Percentiles rank a stretch among this genome's conserved stretches.
Conservation (phyloP, 2,888 invertebrate genomes). For the Troilus luridus region DNA sequence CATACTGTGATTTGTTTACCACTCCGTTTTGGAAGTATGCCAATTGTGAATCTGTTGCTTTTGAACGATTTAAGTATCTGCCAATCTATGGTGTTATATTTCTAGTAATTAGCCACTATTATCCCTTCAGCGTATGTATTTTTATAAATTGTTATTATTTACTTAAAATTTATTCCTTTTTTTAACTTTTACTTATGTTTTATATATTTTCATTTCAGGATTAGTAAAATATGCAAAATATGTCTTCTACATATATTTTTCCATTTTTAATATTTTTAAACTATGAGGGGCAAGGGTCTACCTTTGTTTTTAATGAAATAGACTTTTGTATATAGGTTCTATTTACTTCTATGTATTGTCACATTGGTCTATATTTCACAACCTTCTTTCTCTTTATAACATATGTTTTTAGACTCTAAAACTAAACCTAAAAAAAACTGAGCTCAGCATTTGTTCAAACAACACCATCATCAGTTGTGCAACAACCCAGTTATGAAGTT, state of each 20-base stretch:
- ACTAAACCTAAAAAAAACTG: no score
- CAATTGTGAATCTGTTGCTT: constrained; percentile 75
- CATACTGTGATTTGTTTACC: constrained; percentile 84
- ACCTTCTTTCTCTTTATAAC: no score
- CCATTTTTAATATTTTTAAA: background rate
- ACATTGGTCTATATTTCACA: no score
- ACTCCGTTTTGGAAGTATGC: constrained; percentile 71
- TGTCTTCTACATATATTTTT: background rate
- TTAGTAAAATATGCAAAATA: background rate
- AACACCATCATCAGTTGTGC: no score
- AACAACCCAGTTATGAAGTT: no score
- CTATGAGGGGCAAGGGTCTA: background rate
- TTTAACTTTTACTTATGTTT: background rate
- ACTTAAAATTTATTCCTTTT: background rate
- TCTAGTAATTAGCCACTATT: constrained; percentile 74
- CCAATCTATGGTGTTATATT: constrained; percentile 79
- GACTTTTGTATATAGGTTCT: background rate
- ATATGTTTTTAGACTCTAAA: no score
- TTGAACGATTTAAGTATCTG: constrained; percentile 78
- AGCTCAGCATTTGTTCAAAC: no score
- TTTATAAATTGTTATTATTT: background rate
- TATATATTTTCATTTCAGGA: background rate
- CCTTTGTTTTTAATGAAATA: background rate
- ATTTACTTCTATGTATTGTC: no score
- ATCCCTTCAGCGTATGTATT: constrained; percentile 81